Evolutionary conservation across 2,888 invertebrate genomes (phyloP).

Genomic region (Cylloceria caligata): DNA sequence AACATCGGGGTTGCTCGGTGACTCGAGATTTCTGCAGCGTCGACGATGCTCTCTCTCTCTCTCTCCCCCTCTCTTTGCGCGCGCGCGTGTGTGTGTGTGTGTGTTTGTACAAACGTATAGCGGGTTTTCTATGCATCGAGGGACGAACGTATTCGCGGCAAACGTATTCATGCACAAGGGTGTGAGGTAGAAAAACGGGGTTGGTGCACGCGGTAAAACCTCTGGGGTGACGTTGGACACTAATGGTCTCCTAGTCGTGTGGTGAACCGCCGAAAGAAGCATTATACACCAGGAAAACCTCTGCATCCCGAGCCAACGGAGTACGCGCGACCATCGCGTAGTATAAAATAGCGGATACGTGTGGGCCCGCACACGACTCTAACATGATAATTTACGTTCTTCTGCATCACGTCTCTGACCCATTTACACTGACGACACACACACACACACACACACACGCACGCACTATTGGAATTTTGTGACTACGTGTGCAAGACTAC

Average conservation of each 20-base stretch:
- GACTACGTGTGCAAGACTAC: not conserved
- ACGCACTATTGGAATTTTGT: not conserved
- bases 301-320: slow-evolving; percentile 36
- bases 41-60: slow-evolving; percentile 36
- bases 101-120: slow-evolving; percentile 9
- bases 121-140: slow-evolving; percentile 5
- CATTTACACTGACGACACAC: slow-evolving; percentile 2
- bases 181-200: slow-evolving; percentile 25
- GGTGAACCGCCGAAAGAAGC: slow-evolving; percentile 64
- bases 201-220: slow-evolving; percentile 57
- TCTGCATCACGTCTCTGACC: slow-evolving; percentile 33
- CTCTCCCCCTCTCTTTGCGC: no score
- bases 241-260: slow-evolving; percentile 61
- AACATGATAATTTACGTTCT: slow-evolving; percentile 65
- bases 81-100: no score
- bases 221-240: slow-evolving; percentile 61
- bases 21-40: slow-evolving; percentile 35
- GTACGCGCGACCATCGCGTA: slow-evolving; percentile 10
- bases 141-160: slow-evolving; percentile 41
- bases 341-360: slow-evolving; percentile 58
- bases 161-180: slow-evolving; percentile 24
- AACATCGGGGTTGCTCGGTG: slow-evolving; percentile 46
- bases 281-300: slow-evolving; percentile 55
- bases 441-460: not conserved
- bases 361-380: slow-evolving; percentile 25